A percentile compares a stretch with the other conserved stretches of the same genome.
phyloP scores from a whole-genome alignment of 2,888 invertebrate genomes.

The Calameuta idolon region DNA sequence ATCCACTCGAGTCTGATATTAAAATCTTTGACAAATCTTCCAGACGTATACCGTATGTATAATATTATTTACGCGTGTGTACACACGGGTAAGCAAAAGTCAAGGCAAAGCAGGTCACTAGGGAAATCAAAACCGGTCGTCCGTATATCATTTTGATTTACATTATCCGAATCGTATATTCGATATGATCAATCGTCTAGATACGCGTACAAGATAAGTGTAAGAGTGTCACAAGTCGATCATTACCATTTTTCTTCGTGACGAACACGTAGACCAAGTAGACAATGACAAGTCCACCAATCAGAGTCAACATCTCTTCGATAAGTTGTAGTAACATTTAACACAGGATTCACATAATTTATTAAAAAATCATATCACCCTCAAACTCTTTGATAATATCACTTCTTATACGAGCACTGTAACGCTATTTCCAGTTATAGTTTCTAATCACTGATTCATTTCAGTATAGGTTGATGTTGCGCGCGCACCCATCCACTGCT shows the following conservation, averaged over 20 bases:
- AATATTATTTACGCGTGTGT: background rate
- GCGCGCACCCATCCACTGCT: background rate
- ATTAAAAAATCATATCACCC: background rate
- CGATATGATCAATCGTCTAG: background rate
- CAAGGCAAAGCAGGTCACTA: background rate
- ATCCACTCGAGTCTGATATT: background rate
- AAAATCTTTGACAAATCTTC: background rate
- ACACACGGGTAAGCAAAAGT: background rate
- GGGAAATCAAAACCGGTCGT: background rate
- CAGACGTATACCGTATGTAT: background rate
- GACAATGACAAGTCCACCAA: conserved; percentile 57
- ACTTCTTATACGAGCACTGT: background rate
- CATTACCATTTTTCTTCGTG: conserved; percentile 55
- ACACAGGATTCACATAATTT: conserved; percentile 43
- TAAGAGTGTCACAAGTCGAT: background rate
- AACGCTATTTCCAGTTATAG: background rate
- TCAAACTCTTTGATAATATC: background rate
- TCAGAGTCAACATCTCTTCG: conserved; percentile 59
- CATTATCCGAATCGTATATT: background rate
- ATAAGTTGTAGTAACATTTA: conserved; percentile 56
- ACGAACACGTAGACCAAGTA: conserved; percentile 58
- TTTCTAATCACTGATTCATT: background rate
- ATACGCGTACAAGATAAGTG: background rate
- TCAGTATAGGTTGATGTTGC: background rate
- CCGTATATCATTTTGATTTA: background rate